Evolutionary conservation across 2,797 vertebrate species (phyloP), one percentile per base, ranked within the genome.

Genomic region (Aphelocoma californica): DNA sequence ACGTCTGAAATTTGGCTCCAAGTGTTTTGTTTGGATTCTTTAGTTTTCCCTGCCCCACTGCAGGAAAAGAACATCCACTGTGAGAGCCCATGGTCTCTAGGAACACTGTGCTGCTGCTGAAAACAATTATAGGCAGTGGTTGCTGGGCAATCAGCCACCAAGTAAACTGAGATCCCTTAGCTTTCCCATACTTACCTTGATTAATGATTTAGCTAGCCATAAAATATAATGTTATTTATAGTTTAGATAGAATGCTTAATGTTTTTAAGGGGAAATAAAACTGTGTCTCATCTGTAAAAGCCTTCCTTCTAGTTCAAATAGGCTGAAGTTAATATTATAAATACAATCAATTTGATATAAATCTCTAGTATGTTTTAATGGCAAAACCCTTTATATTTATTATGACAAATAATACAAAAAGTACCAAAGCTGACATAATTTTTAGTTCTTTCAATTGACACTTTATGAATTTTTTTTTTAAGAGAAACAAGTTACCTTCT

Each of bases 151-250:
- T 98, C 94, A 92, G 89, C 71, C 83, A 50, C 90, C 97, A 74
- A 36, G 97, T 97, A 97, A 97, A 97, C 97, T 93, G 88, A 95
- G 93, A 94, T 97, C 96, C 95, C 84, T 94, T 95, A 92, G 95
- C 95, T 97, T 95, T 95, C 75, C 67, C 92, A 21, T 97, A 67
- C 97, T 98, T 96, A 97, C 92, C 97, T 97, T 96, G 97, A 97
- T 98, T 98, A 98, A 98, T 97, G 97, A 97, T 97, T 97, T 95
- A 97, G 94, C 95, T 92, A 81, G 84, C 96, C 97, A 97, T 97
- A 97, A 98, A 98, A 97, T 96, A 97, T 90, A 95, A 57, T 48
- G 32, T 42, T 97, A 92, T 96, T 97, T 97, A 96, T 96, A 95
- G 93, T 97, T 97, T 95, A 97, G 96, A 92, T 90, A 94, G 88